These are phyloP conservation scores for Parazoanthus atlanticus DNA, from an alignment of 92 coral and sea anemone genomes.

Conservation along the genomic window DNA sequence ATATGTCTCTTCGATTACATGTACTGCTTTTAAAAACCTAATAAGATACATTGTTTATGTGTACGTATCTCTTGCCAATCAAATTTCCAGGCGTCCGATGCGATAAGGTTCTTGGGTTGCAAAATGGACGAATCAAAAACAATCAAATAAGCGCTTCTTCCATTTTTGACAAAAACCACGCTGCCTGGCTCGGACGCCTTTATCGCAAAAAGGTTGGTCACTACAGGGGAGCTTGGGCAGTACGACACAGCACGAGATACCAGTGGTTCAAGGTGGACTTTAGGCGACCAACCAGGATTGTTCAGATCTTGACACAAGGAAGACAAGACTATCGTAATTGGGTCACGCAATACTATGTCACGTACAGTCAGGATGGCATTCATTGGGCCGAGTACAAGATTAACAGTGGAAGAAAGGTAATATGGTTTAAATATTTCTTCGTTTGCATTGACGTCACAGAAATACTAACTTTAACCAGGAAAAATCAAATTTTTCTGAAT, in stretches of 20 bases:
- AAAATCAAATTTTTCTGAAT: too few relatives aligned
- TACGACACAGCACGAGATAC: conserved; percentile 45
- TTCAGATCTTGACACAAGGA: conserved; percentile 62
- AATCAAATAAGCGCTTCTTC: conserved; percentile 63
- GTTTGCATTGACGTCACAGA: too few relatives aligned
- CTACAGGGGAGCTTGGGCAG: conserved; percentile 51
- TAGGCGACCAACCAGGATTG: conserved; percentile 50
- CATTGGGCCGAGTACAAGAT: conserved; percentile 42
- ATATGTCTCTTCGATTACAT: too few relatives aligned
- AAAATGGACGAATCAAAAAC: conserved; percentile 54
- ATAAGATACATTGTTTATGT: neutral
- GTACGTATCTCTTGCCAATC: neutral
- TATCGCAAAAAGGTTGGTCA: conserved; percentile 29
- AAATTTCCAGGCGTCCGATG: conserved; percentile 45
- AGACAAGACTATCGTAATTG: conserved; percentile 57
- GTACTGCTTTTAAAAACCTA: neutral
- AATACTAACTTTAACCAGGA: too few relatives aligned
- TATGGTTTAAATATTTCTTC: too few relatives aligned
- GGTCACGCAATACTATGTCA: conserved; percentile 56
- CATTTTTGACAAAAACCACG: conserved; percentile 48
- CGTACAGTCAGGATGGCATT: conserved; percentile 44
- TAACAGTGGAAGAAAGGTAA: conserved; percentile 33
- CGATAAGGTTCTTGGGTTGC: conserved; percentile 62
- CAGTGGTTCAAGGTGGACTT: conserved; percentile 63
- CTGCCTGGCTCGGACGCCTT: conserved; percentile 38